phyloP scores from a whole-genome alignment of 1,140 invertebrate species.

The Scaptomyza montana region DNA sequence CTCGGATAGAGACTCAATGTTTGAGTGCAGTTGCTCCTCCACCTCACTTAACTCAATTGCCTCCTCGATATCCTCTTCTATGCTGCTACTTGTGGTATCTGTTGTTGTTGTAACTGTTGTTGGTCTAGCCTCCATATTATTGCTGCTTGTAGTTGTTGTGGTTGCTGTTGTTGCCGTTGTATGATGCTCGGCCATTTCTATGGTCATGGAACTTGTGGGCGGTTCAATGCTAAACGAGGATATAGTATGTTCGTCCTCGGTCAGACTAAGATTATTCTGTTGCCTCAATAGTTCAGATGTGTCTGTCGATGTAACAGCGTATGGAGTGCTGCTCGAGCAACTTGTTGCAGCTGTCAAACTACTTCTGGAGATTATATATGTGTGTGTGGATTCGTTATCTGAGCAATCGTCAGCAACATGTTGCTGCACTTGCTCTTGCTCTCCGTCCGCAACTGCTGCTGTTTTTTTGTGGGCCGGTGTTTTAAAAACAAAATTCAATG shows the following conservation, averaged over 20 bases:
- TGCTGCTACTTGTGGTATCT: slow-evolving; percentile 68
- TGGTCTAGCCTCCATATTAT: slow-evolving; percentile 22
- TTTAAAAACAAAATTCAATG: slow-evolving; percentile 67
- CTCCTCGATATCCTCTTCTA: slow-evolving; percentile 82
- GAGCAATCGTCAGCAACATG: slow-evolving; percentile 49
- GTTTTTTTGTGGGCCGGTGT: slow-evolving; percentile 23
- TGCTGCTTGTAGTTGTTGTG: slow-evolving; percentile 40
- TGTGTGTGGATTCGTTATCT: slow-evolving; percentile 65
- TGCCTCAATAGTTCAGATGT: slow-evolving; percentile 67
- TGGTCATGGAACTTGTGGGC: slow-evolving; percentile 77
- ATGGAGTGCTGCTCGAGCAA: slow-evolving; percentile 62
- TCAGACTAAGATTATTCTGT: slow-evolving; percentile 67
- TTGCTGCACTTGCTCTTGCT: slow-evolving; percentile 40
- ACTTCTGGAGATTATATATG: slow-evolving; percentile 73
- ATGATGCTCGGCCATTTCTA: slow-evolving; percentile 67
- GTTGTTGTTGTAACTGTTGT: slow-evolving; percentile 26
- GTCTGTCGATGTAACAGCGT: slow-evolving; percentile 67
- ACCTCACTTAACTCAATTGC: slow-evolving; percentile 76
- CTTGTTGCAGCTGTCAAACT: slow-evolving; percentile 49
- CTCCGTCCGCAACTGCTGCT: neutral
- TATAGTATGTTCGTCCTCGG: slow-evolving; percentile 65
- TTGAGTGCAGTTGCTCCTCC: slow-evolving; percentile 49
- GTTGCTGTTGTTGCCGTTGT: slow-evolving; percentile 48
- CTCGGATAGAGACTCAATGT: slow-evolving; percentile 49
- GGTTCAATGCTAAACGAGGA: slow-evolving; percentile 70